Evolutionary conservation across 2,113 vertebrate genomes (phyloP), one percentile per base, ranked within the genome.

Genomic region (Mystacornis crossleyi): DNA sequence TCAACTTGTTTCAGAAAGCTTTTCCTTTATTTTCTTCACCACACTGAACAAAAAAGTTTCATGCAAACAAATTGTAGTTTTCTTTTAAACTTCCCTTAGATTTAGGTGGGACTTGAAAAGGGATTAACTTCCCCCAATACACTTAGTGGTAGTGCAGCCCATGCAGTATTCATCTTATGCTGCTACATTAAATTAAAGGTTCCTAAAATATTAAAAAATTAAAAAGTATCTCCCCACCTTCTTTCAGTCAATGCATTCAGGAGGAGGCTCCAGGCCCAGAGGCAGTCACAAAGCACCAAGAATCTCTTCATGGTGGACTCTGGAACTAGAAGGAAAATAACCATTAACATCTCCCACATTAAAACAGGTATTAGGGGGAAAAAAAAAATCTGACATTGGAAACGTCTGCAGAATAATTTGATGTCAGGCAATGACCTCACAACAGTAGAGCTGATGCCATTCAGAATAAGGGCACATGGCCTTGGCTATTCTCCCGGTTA

Each of bases 261-360:
- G 57, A 98, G 95, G 78, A 99, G 98, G 97, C 98, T 97, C 98
- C 98, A 99, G 98, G 98, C 98, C 99, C 99, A 99, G 89, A 99
- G 97, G 97, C 89, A 98, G 90, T 99, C 98, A 95, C 96, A 98
- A 96, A 98, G 97, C 89, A 98, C 96, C 92, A 96, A 95, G 94
- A 98, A 97, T 97, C 95, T 98, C 98, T 98, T 99, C 99, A 99
- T 98, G 97, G 98, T 98, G 88, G 96, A 96, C 98, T 98, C 97
- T 97, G 96, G 95, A 97, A 97, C 97, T 98, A 89, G 98, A 98
- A 98, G 93, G 94, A 98, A 98, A 98, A 98, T 53, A 73, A 86
- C 10, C 89, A 91, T 98, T 89, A 98, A 24, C 42, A 42, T 92
- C 58, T 38, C 28, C 87, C 78, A 26, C 43, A 61, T 55, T 89